Evolutionary conservation across 2,888 invertebrate species (phyloP).

Genomic region (Podotricha telesiphe): DNA sequence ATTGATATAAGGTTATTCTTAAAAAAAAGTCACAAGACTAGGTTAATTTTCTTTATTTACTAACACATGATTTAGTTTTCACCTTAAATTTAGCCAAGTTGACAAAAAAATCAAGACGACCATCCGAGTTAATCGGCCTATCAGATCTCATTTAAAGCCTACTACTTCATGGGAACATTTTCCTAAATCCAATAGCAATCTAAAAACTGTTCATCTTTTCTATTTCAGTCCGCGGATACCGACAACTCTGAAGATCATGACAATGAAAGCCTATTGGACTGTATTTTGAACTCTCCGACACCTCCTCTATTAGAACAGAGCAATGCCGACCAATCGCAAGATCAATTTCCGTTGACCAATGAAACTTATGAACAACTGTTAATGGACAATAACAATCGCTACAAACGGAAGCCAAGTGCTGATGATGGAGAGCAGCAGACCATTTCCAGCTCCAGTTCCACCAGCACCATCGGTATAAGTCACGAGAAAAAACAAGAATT

Average conservation of each 20-base stretch:
- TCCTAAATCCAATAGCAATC: too few species aligned
- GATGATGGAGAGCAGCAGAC: conserved; percentile 7
- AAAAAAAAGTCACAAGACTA: too few species aligned
- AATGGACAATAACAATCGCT: not conserved
- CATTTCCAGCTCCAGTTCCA: not conserved
- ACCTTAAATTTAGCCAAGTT: too few species aligned
- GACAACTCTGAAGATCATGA: not conserved
- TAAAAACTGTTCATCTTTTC: not conserved
- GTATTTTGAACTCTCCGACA: not conserved
- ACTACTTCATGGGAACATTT: too few species aligned
- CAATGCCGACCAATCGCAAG: not conserved
- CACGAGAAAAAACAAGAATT: not conserved
- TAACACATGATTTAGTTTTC: too few species aligned
- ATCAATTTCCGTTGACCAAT: not conserved
- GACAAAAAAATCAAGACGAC: too few species aligned
- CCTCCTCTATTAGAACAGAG: not conserved
- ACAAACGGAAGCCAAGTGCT: not conserved
- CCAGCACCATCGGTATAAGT: not conserved
- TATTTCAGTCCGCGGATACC: not conserved
- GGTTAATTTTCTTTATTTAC: too few species aligned
- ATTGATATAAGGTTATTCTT: too few species aligned
- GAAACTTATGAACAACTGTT: not conserved
- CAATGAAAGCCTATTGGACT: not conserved
- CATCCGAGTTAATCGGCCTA: too few species aligned
- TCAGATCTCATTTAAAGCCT: too few species aligned